Conservation (phyloP, 2,797 vertebrate species). For the Eurystomus glaucurus region DNA sequence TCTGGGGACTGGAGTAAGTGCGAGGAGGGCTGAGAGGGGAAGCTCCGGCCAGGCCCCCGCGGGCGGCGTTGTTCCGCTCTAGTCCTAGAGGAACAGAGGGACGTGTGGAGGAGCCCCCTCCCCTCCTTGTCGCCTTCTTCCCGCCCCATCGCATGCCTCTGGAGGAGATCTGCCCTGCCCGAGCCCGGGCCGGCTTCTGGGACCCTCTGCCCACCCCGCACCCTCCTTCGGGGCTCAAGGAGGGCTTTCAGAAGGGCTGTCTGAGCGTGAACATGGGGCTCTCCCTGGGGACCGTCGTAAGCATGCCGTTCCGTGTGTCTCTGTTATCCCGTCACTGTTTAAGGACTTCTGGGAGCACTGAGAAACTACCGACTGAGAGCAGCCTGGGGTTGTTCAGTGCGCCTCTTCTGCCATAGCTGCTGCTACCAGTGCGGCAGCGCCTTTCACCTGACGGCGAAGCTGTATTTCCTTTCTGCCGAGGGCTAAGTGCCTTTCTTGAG, state of each 20-base stretch:
- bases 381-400: rapidly evolving
- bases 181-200: no score
- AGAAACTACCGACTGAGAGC: background rate
- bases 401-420: rapidly evolving
- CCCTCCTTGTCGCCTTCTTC: rapidly evolving
- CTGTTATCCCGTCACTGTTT: rapidly evolving
- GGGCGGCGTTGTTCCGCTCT: no score
- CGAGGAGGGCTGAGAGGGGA: background rate
- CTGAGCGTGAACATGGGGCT: rapidly evolving
- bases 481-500: rapidly evolving
- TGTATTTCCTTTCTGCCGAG: rapidly evolving
- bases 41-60: background rate
- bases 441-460: rapidly evolving
- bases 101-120: rapidly evolving
- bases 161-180: rapidly evolving
- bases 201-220: rapidly evolving
- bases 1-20: background rate
- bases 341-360: background rate
- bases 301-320: background rate
- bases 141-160: rapidly evolving
- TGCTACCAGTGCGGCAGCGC: rapidly evolving
- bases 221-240: rapidly evolving
- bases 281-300: rapidly evolving
- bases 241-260: background rate
- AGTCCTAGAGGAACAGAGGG: no score